Percentiles rank a stretch among this genome's conserved stretches.
Evolutionary conservation across 1,140 invertebrate genomes (phyloP).

Genomic region (Drosophila repleta): DNA sequence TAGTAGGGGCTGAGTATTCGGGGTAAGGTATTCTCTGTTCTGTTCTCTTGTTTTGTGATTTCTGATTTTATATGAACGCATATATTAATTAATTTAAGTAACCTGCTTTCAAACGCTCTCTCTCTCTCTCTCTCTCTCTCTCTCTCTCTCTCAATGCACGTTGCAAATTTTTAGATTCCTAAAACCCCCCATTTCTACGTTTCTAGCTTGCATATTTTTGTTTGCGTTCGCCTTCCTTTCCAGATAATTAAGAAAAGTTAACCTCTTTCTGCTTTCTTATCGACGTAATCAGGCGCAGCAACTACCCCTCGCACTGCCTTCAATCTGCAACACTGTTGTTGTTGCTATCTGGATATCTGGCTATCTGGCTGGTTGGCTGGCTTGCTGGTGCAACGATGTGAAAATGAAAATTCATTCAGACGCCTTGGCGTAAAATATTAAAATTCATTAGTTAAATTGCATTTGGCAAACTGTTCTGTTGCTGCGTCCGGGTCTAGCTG

Average conservation of each 20-base stretch:
- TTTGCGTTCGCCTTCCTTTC: slow-evolving; percentile 57
- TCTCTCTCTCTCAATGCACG: slow-evolving; percentile 23
- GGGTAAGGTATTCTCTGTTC: not conserved
- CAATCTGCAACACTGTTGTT: slow-evolving; percentile 32
- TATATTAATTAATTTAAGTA: slow-evolving; percentile 7
- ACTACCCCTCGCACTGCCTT: not conserved
- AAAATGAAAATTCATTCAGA: slow-evolving; percentile 83
- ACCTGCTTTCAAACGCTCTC: slow-evolving; percentile 8
- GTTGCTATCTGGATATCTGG: slow-evolving; percentile 35
- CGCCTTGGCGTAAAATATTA: slow-evolving; percentile 81
- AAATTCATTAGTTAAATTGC: slow-evolving; percentile 83
- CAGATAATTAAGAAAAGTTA: slow-evolving; percentile 82
- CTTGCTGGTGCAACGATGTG: slow-evolving; percentile 81
- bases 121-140: not conserved
- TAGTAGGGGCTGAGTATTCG: not conserved
- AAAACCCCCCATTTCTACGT: slow-evolving; percentile 3
- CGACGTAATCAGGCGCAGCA: slow-evolving; percentile 74
- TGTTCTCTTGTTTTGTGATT: slow-evolving; percentile 59
- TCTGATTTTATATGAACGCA: slow-evolving; percentile 47
- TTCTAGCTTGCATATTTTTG: slow-evolving; percentile 2
- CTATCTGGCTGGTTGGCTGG: not conserved
- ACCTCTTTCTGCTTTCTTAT: slow-evolving; percentile 75
- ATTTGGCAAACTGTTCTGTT: slow-evolving; percentile 78
- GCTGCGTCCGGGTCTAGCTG: slow-evolving; percentile 50
- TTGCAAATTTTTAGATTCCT: slow-evolving; percentile 44